These are phyloP conservation scores for Oscheius sp. DNA, from an alignment of 2,888 invertebrate species.

Conservation along the genomic window DNA sequence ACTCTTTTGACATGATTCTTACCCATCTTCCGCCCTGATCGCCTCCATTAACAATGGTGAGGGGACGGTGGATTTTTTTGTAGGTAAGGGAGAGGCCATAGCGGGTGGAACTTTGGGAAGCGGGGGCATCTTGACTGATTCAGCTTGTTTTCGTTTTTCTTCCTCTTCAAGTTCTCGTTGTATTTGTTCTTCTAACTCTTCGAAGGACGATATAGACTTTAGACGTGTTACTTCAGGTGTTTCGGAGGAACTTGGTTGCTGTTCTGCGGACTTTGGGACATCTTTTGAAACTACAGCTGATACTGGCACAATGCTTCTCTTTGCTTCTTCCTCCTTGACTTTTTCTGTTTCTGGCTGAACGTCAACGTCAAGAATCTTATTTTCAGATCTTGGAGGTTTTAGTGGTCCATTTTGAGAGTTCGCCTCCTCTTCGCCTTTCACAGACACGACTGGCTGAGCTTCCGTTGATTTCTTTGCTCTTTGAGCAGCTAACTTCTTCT, in stretches of 20 bases:
- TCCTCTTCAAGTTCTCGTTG: slow-evolving; percentile 23
- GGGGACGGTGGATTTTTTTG: slow-evolving; percentile 31
- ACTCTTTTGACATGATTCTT: not conserved
- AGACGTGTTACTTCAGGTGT: not conserved
- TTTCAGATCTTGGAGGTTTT: too few relatives aligned
- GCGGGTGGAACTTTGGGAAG: too few relatives aligned
- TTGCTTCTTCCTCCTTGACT: not conserved
- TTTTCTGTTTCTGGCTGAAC: not conserved
- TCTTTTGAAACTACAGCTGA: too few relatives aligned
- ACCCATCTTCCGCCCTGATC: slow-evolving; percentile 43
- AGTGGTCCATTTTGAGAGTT: too few relatives aligned
- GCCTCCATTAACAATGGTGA: slow-evolving; percentile 47
- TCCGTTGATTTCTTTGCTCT: slow-evolving; percentile 39
- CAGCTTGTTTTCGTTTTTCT: not conserved
- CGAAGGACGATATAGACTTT: slow-evolving; percentile 28
- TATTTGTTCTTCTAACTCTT: slow-evolving; percentile 28
- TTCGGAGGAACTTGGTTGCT: not conserved
- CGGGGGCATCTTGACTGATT: not conserved
- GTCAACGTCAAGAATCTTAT: too few relatives aligned
- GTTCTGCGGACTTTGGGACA: too few relatives aligned
- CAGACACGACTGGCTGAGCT: not conserved
- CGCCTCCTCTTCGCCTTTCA: too few relatives aligned
- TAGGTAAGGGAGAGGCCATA: not conserved
- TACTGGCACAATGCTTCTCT: too few relatives aligned
- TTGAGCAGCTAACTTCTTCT: slow-evolving; percentile 50